Evolutionary conservation across 2,113 vertebrate genomes (phyloP), one percentile per base, ranked within the genome.

Genomic region (Gambusia affinis): DNA sequence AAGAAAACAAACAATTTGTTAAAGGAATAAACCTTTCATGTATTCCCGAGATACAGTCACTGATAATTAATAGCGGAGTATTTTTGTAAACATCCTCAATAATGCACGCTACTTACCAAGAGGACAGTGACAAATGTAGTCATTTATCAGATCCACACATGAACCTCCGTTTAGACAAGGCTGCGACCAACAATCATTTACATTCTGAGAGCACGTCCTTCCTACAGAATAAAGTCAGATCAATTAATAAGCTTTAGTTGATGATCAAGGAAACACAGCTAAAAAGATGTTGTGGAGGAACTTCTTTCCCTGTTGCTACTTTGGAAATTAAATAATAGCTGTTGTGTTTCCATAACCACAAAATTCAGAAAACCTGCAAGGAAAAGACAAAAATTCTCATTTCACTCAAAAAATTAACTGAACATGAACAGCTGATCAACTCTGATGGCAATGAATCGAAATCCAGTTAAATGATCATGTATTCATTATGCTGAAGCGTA

Each of bases 121-220:
- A 60, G 81, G 92, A 80, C 94, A 96, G 60, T 84, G 85, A 90
- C 94, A 96, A 85, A 87, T 92, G 83, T 94, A 95, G 76, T 88
- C 91, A 88, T 89, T 93, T 81, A 82, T 73, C 60, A 88, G 74
- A 84, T 94, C 93, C 87, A 94, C 81, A 90, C 93, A 96, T 2
- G 87, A 93, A 78, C 93, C 95, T 89, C 93, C 89, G 30, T 95
- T 95, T 84, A 92, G 87, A 83, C 94, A 95, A 30, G 91, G 92
- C 82, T 79, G 90, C 27, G 93, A 92, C 91, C 85, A 87, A 73
- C 94, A 96, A 3, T 92, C 90, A 37, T 83, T 92, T 73, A 87
- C 73, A 67, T 0, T 90, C 87, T 90, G 67, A 22, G 91, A 87
- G 85, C 93, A 95, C 2, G 73, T 91, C 84, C 93, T 82, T 78